Evolutionary conservation across 1,140 invertebrate genomes (phyloP), one percentile per base, ranked within the genome.

Genomic region (Zaprionus camerounensis): DNA sequence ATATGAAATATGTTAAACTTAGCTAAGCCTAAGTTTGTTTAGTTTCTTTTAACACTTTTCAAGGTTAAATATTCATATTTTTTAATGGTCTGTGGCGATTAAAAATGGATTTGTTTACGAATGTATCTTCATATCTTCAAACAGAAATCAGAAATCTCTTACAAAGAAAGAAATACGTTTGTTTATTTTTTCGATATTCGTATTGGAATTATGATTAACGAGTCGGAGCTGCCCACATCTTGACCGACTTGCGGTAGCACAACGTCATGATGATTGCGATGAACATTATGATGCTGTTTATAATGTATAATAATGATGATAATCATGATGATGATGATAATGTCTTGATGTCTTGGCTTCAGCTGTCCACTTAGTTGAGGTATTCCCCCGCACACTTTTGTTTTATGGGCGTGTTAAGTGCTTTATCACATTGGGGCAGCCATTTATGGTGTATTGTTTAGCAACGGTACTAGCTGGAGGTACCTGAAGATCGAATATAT

Each of bases 101-200:
- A 57, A 57, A 67, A 57, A 67, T 67, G 34, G 46, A 51, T 22
- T 24, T 24, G 17, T 13, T 51, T 51, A 51, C 20, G 41, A 17
- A 46, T 51, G 22, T 51, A 24, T 24, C 20, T 22, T 22, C 46
- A 24, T 51, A 51, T 51, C 46, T 24, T 34, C 31, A 34, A 34
- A 34, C 31, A 34, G 20, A 51, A 51, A 67, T 44, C n/a, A 9
- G 55, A 58, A 28, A 44, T 69, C 67, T 69, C 49, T 41, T 38
- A 46, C 28, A 76, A 64, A 22, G 53, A 83, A 88, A 84, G 73
- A 51, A 12, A 51, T 63, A 75, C 70, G 55, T 78, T 81, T 79
- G 75, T 71, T 79, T 84, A 74, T 59, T 49, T 17, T 17, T 38
- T 41, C 28, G 41, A 44, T 44, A n/a, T 44, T 44, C 41, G 41